phyloP scores from a whole-genome alignment of 1,140 invertebrate genomes.

The Heliothis virescens region DNA sequence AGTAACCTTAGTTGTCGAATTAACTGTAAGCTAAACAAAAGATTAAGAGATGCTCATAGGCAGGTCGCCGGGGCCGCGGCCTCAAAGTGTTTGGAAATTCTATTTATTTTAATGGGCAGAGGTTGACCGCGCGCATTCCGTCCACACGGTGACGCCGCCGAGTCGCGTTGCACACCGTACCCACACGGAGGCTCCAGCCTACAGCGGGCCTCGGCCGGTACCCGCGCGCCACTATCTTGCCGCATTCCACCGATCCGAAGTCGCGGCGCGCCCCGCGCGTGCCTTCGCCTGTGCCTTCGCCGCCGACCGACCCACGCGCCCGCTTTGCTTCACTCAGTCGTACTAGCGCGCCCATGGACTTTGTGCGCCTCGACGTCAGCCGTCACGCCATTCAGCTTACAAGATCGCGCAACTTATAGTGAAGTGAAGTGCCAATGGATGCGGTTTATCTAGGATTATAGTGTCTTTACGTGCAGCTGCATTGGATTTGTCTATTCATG shows the following conservation, averaged over 20 bases:
- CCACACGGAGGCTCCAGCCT: slow-evolving; percentile 62
- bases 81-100: slow-evolving; percentile 52
- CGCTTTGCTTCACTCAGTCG: slow-evolving; percentile 75
- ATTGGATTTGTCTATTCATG: slow-evolving; percentile 84
- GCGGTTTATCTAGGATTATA: slow-evolving; percentile 75
- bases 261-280: slow-evolving; percentile 81
- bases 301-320: slow-evolving; percentile 82
- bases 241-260: slow-evolving; percentile 80
- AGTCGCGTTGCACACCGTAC: slow-evolving; percentile 55
- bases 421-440: slow-evolving; percentile 83
- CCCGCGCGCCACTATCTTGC: slow-evolving; percentile 80
- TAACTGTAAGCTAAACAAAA: slow-evolving; percentile 45
- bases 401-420: slow-evolving; percentile 72
- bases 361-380: slow-evolving; percentile 66
- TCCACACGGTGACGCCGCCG: slow-evolving; percentile 56
- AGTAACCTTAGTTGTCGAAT: slow-evolving; percentile 25
- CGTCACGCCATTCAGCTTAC: slow-evolving; percentile 56
- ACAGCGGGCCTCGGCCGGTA: slow-evolving; percentile 72
- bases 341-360: slow-evolving; percentile 70
- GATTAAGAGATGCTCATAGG: slow-evolving; percentile 47
- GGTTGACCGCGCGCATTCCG: slow-evolving; percentile 62
- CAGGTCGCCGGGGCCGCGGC: slow-evolving; percentile 48
- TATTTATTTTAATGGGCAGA: slow-evolving; percentile 60
- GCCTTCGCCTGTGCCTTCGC: slow-evolving; percentile 74
- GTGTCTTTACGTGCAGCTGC: slow-evolving; percentile 67